phyloP scores from a whole-genome alignment of 2,888 invertebrate genomes.

The Agelastica alni region DNA sequence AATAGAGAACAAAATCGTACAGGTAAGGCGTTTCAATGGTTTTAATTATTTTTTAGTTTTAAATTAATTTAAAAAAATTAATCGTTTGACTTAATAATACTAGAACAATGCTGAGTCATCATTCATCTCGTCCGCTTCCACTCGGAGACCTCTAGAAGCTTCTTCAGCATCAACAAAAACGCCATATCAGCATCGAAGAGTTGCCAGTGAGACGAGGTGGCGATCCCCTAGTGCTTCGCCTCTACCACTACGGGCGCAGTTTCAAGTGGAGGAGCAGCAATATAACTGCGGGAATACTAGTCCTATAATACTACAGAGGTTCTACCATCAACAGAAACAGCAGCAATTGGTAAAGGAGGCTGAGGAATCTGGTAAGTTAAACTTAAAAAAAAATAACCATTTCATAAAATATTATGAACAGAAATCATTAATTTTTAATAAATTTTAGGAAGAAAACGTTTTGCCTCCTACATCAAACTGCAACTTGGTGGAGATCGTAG shows the following conservation, averaged over 20 bases:
- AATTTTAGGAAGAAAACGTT: constrained; percentile 71
- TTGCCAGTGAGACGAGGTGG: constrained; percentile 49
- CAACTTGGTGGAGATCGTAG: constrained; percentile 65
- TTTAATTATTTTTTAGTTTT: too few species aligned
- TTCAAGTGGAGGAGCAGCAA: constrained; percentile 42
- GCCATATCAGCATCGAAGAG: constrained; percentile 43
- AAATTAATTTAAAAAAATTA: background rate
- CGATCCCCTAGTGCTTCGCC: constrained; percentile 54
- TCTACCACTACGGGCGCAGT: constrained; percentile 52
- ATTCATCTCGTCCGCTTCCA: constrained; percentile 29
- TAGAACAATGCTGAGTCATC: constrained; percentile 11
- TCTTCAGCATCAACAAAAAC: constrained; percentile 10
- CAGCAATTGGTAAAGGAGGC: constrained; percentile 60
- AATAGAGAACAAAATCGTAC: constrained; percentile 21
- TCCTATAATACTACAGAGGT: constrained; percentile 77
- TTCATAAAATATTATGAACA: too few species aligned
- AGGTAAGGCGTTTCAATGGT: constrained; percentile 21
- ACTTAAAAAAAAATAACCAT: too few species aligned
- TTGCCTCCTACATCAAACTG: constrained; percentile 82
- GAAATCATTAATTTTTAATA: too few species aligned
- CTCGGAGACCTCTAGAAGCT: constrained; percentile 22
- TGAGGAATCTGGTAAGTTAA: constrained; percentile 46
- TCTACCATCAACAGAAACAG: constrained; percentile 79
- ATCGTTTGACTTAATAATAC: too few species aligned
- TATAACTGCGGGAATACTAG: constrained; percentile 70